Evolutionary conservation across 1,140 invertebrate species (phyloP), one percentile per base, ranked within the genome.

Genomic region (Nomia melanderi): DNA sequence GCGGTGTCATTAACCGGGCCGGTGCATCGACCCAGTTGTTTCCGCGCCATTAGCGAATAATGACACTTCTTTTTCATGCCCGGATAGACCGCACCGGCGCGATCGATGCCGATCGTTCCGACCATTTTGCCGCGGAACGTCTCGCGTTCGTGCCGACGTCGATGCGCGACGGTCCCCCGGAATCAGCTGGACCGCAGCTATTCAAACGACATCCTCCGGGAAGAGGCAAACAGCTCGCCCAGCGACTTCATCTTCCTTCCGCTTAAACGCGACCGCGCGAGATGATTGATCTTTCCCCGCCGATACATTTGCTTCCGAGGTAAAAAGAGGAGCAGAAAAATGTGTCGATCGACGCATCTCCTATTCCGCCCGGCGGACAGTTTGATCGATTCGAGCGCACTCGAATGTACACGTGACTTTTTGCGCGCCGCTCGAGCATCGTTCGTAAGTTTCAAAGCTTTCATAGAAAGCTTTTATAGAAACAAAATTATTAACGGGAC

Each of bases 1-100:
- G 67, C 66, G 41, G 72, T 82, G 66, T 83, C 82, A 83, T 83
- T 81, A 81, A 83, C 77, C 65, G 39, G 57, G 27, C 54, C 41
- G 64, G 82, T 76, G 63, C 82, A 83, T 84, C 72, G 77, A 84
- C 77, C 81, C 65, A 84, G 81, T 83, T 84, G 77, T 78, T 83
- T 56, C 70, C 64, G 63, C 54, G 72, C 81, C 82, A 84, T 84
- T 84, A 84, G n/a, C 72, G 60, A 81, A 73, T 83, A 84, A 84
- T 79, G 77, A 83, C 81, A 84, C 82, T 44, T 84, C n/a, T n/a
- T 83, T 84, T 84, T 83, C 81, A 50, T 73, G 53, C 67, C 39
- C 62, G 44, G 72, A 20, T 63, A 73, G 57, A 83, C 62, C 27
- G 36, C 7, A 56, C 41, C 31, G 36, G 59, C 14, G 20, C 47